Evolutionary conservation across 2,888 invertebrate species (phyloP).

Genomic region (Capitulum mitella): DNA sequence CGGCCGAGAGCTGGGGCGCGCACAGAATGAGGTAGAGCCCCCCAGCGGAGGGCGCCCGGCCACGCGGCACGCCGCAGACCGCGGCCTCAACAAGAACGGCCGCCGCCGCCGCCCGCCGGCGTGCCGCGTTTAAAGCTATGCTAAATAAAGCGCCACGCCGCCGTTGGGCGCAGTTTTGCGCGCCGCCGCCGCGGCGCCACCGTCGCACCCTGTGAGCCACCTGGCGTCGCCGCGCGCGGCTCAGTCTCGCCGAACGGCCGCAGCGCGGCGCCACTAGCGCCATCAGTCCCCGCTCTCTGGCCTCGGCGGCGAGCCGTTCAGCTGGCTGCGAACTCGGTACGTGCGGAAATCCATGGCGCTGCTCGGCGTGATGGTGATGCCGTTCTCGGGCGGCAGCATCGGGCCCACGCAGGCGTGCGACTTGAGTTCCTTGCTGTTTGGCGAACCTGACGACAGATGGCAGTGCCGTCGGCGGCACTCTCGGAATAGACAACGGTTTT

Average conservation of each 20-base stretch:
- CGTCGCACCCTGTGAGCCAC: not conserved
- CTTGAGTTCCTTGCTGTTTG: conserved; percentile 23
- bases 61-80: not conserved
- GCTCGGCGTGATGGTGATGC: not conserved
- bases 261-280: not conserved
- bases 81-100: not conserved
- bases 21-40: not conserved
- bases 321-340: not conserved
- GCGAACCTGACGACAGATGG: conserved; percentile 24
- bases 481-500: too few species aligned
- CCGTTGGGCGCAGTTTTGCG: too few species aligned
- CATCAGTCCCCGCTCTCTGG: not conserved
- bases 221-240: not conserved
- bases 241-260: not conserved
- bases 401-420: not conserved
- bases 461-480: too few species aligned
- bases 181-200: not conserved
- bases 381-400: not conserved
- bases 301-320: not conserved
- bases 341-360: not conserved
- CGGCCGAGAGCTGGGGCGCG: too few species aligned
- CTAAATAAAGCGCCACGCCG: not conserved
- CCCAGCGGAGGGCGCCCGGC: too few species aligned
- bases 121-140: not conserved
- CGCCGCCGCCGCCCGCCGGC: not conserved